Evolutionary conservation across 2,113 vertebrate species (phyloP).

Genomic region (Boleophthalmus pectinirostris): DNA sequence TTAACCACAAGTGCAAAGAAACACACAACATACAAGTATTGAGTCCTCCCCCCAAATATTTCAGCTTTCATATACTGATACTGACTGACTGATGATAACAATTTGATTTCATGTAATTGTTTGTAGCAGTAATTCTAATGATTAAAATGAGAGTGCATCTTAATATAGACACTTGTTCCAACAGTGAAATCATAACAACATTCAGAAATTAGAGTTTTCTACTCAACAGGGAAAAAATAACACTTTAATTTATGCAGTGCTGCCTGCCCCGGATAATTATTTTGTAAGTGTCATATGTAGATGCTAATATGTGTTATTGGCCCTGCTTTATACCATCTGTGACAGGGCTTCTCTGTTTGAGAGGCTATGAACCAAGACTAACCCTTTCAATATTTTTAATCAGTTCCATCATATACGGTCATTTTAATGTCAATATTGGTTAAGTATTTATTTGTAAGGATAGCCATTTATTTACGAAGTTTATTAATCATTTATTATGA

Average conservation of each 20-base stretch:
- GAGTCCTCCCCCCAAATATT: too few relatives aligned
- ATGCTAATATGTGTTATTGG: background rate
- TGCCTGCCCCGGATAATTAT: background rate
- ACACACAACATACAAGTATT: too few relatives aligned
- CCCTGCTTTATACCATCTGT: background rate
- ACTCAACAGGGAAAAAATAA: background rate
- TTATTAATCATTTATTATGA: too few relatives aligned
- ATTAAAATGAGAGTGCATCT: background rate
- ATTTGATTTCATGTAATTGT: background rate
- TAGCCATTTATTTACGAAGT: too few relatives aligned
- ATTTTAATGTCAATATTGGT: background rate
- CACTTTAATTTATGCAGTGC: background rate
- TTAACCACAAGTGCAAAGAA: too few relatives aligned
- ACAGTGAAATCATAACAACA: background rate
- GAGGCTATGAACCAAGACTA: background rate
- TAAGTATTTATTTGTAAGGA: too few relatives aligned
- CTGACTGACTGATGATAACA: too few relatives aligned
- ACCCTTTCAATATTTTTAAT: background rate
- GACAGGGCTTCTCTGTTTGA: background rate
- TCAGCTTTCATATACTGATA: too few relatives aligned
- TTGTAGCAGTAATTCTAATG: background rate
- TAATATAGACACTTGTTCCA: background rate
- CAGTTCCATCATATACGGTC: background rate
- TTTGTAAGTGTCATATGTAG: background rate
- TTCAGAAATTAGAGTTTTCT: background rate